Evolutionary conservation across 2,797 vertebrate species (phyloP).

Genomic region (Phoeniculus purpureus): DNA sequence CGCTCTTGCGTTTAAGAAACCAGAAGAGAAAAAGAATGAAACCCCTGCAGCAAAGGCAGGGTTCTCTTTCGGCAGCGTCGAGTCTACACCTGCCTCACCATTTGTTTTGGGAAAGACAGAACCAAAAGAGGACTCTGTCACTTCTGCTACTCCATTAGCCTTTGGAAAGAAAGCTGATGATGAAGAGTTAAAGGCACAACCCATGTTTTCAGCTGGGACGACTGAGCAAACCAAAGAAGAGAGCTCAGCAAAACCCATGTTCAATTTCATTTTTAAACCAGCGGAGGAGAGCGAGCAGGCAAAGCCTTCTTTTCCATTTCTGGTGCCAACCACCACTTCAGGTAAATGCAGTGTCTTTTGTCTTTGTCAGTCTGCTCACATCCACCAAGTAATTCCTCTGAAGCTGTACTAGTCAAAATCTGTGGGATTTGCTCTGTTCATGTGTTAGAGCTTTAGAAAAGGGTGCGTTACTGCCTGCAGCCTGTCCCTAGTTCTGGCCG

Average conservation of each 20-base stretch:
- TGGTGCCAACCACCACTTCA: constrained; percentile 68
- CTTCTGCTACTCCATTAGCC: constrained; percentile 71
- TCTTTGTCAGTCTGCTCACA: neutral
- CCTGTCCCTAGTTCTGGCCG: neutral
- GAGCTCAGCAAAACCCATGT: constrained; percentile 74
- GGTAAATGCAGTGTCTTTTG: constrained; percentile 61
- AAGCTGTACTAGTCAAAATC: neutral
- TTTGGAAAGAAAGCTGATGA: constrained; percentile 86
- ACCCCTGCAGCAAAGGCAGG: constrained; percentile 73
- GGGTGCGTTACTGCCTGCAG: neutral
- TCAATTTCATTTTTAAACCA: constrained; percentile 85
- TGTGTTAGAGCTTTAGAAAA: neutral
- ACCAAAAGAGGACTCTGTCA: constrained; percentile 77
- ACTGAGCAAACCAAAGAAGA: constrained; percentile 84
- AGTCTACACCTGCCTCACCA: constrained; percentile 64
- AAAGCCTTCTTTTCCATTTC: constrained; percentile 78
- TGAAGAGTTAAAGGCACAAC: constrained; percentile 76
- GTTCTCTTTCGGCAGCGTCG: constrained; percentile 67
- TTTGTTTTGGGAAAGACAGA: constrained; percentile 80
- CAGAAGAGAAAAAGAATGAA: constrained; percentile 87
- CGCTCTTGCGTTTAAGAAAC: constrained; percentile 84
- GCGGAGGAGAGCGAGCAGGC: constrained; percentile 75
- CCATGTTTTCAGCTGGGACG: constrained; percentile 85
- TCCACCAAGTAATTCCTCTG: neutral
- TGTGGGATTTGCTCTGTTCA: neutral